These are phyloP conservation scores for Sminthurinus signatus DNA, from an alignment of 1,140 invertebrate genomes.

Conservation along the genomic window DNA sequence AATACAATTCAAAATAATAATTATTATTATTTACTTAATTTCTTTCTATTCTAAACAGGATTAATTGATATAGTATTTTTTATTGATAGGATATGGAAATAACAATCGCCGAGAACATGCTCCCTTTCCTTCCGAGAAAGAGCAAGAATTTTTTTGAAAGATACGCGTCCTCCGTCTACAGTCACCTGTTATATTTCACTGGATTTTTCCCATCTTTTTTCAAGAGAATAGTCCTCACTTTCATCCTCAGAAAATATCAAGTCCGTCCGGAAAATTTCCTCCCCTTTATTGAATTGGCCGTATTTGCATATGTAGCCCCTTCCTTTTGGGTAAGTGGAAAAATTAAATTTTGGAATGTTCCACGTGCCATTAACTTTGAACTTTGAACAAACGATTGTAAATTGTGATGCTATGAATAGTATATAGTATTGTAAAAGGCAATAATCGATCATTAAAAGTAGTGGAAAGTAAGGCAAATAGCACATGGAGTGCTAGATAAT, in stretches of 20 bases:
- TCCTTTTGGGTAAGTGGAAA: no score
- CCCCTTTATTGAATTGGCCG: background rate
- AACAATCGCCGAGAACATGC: constrained; percentile 60
- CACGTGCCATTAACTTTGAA: no score
- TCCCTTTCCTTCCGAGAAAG: constrained; percentile 56
- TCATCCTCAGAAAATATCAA: background rate
- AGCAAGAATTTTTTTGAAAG: constrained; percentile 43
- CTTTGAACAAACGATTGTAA: no score
- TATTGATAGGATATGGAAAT: constrained; percentile 61
- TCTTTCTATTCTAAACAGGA: background rate
- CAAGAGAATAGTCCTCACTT: constrained; percentile 21
- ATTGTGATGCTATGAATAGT: no score
- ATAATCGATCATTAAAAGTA: no score
- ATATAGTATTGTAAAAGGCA: no score
- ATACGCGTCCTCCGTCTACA: constrained; percentile 49
- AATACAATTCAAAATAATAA: no score
- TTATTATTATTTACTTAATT: background rate
- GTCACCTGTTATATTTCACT: constrained; percentile 50
- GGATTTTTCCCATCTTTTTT: constrained; percentile 47
- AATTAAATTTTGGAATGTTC: no score
- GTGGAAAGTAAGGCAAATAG: no score
- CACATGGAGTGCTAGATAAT: no score
- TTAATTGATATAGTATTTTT: no score
- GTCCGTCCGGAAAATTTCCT: constrained; percentile 8
- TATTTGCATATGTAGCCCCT: background rate